phyloP scores from a whole-genome alignment of 2,888 invertebrate species.

The Apodemia hepburni region DNA sequence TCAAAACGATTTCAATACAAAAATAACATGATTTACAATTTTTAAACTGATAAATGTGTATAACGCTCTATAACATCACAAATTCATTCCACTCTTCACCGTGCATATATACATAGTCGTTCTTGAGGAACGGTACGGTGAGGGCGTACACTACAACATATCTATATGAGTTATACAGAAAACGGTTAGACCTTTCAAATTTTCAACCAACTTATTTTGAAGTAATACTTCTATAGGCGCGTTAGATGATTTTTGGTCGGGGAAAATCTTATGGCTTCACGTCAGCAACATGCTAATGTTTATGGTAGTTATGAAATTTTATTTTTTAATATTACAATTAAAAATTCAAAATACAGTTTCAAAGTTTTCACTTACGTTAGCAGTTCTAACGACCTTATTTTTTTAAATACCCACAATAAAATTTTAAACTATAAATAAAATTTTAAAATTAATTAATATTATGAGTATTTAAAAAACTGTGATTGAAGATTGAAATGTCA shows the following conservation, averaged over 20 bases:
- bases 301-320: no score
- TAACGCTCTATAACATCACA: conserved; percentile 61
- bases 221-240: no score
- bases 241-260: no score
- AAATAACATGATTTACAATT: conserved; percentile 69
- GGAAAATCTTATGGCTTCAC: no score
- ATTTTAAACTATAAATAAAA: no score
- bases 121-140: conserved; percentile 40
- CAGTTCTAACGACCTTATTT: not conserved
- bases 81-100: conserved; percentile 62
- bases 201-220: not conserved
- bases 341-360: no score
- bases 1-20: conserved; percentile 61
- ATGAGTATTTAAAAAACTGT: not conserved
- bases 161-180: not conserved
- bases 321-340: no score
- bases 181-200: not conserved
- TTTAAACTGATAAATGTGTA: conserved; percentile 56
- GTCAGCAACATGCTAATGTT: no score
- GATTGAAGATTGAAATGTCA: not conserved
- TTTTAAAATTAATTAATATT: not conserved
- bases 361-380: no score
- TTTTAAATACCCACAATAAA: not conserved
- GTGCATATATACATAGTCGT: conserved; percentile 75
- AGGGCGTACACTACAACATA: conserved; percentile 32